phyloP scores from a whole-genome alignment of 2,113 vertebrate species.

The Aplodontia rufa region DNA sequence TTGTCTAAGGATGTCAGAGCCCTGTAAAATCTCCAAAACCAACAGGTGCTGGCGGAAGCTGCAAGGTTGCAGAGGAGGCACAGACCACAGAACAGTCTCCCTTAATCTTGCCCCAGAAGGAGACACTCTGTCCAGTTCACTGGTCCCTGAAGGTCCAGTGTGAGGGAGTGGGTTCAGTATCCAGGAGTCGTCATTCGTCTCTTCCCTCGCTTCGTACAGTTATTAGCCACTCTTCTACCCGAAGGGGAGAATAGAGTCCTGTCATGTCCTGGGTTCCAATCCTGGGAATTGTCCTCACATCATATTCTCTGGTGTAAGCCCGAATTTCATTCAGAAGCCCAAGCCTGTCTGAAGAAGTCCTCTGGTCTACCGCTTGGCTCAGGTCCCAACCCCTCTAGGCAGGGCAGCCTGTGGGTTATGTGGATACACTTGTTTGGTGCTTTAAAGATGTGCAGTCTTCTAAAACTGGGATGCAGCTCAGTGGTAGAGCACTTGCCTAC shows the following conservation, averaged over 20 bases:
- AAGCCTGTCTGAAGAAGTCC: neutral
- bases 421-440: neutral
- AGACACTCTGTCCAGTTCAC: neutral
- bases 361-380: neutral
- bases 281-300: neutral
- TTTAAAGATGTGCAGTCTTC: neutral
- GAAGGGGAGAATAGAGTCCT: neutral
- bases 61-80: neutral
- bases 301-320: neutral
- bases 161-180: neutral
- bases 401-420: neutral
- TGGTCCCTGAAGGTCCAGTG: neutral
- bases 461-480: neutral
- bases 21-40: neutral
- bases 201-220: neutral
- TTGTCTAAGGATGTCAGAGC: conserved; percentile 34
- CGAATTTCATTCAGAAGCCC: neutral
- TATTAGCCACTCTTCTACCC: neutral
- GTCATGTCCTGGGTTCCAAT: neutral
- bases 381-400: neutral
- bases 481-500: neutral
- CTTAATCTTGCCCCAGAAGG: neutral
- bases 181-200: neutral
- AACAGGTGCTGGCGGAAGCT: neutral
- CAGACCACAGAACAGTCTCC: neutral